phyloP scores from a whole-genome alignment of 2,797 vertebrate genomes.

The Salmo trutta region DNA sequence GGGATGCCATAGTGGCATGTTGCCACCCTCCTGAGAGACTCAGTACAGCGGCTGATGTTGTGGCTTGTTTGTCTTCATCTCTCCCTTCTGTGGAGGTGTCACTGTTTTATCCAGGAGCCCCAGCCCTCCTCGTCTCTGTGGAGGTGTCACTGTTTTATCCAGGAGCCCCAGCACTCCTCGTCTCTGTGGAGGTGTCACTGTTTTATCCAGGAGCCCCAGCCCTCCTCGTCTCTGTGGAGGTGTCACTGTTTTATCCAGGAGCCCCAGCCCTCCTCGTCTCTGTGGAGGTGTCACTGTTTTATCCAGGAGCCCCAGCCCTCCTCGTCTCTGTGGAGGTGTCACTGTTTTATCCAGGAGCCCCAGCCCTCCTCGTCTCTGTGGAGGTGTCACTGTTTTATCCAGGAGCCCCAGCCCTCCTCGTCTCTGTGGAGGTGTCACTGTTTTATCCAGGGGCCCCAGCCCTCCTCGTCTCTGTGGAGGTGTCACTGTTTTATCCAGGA shows the following conservation, averaged over 20 bases:
- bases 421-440: slow-evolving; percentile 31
- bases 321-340: slow-evolving; percentile 29
- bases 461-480: slow-evolving; percentile 21
- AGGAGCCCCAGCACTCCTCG: slow-evolving; percentile 2
- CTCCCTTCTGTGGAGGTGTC: slow-evolving; percentile 29
- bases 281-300: slow-evolving; percentile 29
- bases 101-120: slow-evolving; percentile 27
- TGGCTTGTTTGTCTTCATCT: slow-evolving; percentile 31
- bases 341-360: slow-evolving; percentile 27
- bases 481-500: slow-evolving; percentile 31
- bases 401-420: slow-evolving; percentile 3
- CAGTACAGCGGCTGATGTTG: slow-evolving; percentile 1
- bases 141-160: slow-evolving; percentile 32
- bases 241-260: slow-evolving; percentile 31
- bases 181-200: slow-evolving; percentile 31
- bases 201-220: slow-evolving; percentile 24
- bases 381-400: slow-evolving; percentile 32
- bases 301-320: slow-evolving; percentile 16
- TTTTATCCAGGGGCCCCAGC: slow-evolving; percentile 23
- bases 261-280: slow-evolving; percentile 14
- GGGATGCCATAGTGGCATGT: background rate
- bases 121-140: slow-evolving; percentile 19
- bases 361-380: slow-evolving; percentile 16
- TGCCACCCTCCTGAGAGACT: background rate
- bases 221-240: slow-evolving; percentile 21